These are phyloP conservation scores for Habroteleia sp. DNA, from an alignment of 2,888 invertebrate genomes.

Conservation along the genomic window DNA sequence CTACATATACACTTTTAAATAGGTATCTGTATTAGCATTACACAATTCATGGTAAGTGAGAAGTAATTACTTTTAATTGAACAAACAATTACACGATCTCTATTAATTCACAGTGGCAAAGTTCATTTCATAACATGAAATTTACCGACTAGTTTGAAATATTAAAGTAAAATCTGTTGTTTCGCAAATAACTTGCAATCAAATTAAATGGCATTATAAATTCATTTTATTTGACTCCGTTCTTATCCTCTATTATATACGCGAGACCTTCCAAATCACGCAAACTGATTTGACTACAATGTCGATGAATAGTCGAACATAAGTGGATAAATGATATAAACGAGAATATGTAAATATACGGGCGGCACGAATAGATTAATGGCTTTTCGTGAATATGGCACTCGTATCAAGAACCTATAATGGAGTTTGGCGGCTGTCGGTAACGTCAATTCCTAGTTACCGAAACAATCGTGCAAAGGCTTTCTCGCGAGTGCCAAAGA, in stretches of 20 bases:
- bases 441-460: too few species aligned
- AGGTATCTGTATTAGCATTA: too few species aligned
- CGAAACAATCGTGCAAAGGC: too few species aligned
- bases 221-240: slow-evolving; percentile 11
- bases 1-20: too few species aligned
- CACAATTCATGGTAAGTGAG: too few species aligned
- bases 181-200: too few species aligned
- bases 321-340: slow-evolving; percentile 48
- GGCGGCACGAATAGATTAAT: slow-evolving; percentile 49
- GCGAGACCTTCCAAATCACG: slow-evolving; percentile 32
- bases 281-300: slow-evolving; percentile 38
- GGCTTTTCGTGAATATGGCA: slow-evolving; percentile 43
- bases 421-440: too few species aligned
- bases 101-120: too few species aligned
- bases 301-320: slow-evolving; percentile 33
- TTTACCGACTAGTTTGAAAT: slow-evolving; percentile 1
- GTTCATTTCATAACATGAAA: too few species aligned
- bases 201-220: slow-evolving; percentile 4
- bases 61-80: too few species aligned
- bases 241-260: slow-evolving; percentile 14
- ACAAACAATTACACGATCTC: too few species aligned
- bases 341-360: slow-evolving; percentile 44
- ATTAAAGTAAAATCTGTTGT: slow-evolving; percentile 1
- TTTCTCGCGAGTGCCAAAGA: too few species aligned
- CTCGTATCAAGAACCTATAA: slow-evolving; percentile 18